Evolutionary conservation across 1,140 invertebrate species (phyloP).

Genomic region (Ridgeia piscesae): DNA sequence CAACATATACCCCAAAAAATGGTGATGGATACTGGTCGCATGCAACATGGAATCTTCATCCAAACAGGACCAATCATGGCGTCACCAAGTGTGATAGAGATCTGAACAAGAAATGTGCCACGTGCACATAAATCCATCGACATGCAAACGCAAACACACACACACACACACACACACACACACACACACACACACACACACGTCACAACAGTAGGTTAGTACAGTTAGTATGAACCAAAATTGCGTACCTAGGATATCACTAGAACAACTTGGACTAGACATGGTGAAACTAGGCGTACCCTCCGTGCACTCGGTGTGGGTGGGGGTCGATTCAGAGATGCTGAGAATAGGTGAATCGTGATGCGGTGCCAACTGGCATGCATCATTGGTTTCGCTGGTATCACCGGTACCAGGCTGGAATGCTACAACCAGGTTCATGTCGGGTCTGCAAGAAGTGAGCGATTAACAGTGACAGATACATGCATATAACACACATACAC

Average conservation of each 20-base stretch:
- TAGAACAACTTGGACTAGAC: conserved; percentile 69
- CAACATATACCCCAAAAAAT: too few relatives aligned
- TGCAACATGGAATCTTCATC: background rate
- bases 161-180: too few relatives aligned
- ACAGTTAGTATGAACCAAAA: background rate
- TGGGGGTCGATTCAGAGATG: conserved; percentile 87
- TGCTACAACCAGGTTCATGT: conserved; percentile 38
- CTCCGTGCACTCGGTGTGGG: conserved; percentile 80
- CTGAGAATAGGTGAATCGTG: conserved; percentile 66
- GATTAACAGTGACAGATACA: background rate
- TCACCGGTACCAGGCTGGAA: conserved; percentile 39
- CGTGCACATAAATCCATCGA: background rate
- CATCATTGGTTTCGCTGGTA: background rate
- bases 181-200: background rate
- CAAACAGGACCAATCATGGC: background rate
- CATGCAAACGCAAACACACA: background rate
- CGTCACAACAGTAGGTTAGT: background rate
- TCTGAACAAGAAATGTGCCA: background rate
- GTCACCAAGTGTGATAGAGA: background rate
- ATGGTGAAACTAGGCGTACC: conserved; percentile 96
- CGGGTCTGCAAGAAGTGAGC: conserved; percentile 35
- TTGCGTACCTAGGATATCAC: conserved; percentile 50
- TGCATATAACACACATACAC: background rate
- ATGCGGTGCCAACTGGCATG: background rate
- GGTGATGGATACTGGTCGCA: too few relatives aligned